phyloP scores from a whole-genome alignment of 2,797 vertebrate genomes.

The Gymnothorax reevesii region DNA sequence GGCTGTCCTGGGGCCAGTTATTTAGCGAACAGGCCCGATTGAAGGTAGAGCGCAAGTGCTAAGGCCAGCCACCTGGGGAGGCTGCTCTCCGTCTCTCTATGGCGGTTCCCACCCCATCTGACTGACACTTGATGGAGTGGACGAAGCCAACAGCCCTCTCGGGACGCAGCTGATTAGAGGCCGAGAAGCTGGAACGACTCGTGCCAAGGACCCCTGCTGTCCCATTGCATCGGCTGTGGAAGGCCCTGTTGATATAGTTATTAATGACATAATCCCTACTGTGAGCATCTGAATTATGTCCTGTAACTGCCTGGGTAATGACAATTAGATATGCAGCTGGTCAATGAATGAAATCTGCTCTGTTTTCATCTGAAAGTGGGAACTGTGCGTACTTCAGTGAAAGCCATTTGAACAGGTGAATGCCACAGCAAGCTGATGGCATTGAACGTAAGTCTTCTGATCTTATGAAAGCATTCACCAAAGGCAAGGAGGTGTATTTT shows the following conservation, averaged over 20 bases:
- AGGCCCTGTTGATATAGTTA: slow-evolving; percentile 13
- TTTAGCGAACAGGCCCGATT: slow-evolving; percentile 77
- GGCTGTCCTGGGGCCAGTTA: slow-evolving; percentile 78
- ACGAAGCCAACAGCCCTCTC: slow-evolving; percentile 69
- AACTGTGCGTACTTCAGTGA: not conserved
- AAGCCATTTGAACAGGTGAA: not conserved
- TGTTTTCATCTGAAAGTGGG: not conserved
- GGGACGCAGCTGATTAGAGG: slow-evolving; percentile 71
- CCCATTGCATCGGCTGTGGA: not conserved
- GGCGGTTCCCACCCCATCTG: slow-evolving; percentile 61
- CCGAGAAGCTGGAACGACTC: slow-evolving; percentile 66
- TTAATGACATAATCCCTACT: not conserved
- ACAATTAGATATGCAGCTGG: not conserved
- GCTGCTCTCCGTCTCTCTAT: not conserved
- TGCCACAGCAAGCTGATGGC: not conserved
- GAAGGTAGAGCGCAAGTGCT: slow-evolving; percentile 71
- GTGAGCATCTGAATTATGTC: not conserved
- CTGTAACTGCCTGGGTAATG: not conserved
- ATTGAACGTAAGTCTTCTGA: not conserved
- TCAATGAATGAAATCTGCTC: not conserved
- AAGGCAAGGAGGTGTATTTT: not conserved
- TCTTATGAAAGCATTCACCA: not conserved
- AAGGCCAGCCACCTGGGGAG: slow-evolving; percentile 73
- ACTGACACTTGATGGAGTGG: slow-evolving; percentile 72
- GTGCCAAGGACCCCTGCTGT: slow-evolving; percentile 10